Percentiles rank a stretch among this genome's conserved stretches.
phyloP scores from a whole-genome alignment of 2,797 vertebrate species.

The Euthynnus affinis region DNA sequence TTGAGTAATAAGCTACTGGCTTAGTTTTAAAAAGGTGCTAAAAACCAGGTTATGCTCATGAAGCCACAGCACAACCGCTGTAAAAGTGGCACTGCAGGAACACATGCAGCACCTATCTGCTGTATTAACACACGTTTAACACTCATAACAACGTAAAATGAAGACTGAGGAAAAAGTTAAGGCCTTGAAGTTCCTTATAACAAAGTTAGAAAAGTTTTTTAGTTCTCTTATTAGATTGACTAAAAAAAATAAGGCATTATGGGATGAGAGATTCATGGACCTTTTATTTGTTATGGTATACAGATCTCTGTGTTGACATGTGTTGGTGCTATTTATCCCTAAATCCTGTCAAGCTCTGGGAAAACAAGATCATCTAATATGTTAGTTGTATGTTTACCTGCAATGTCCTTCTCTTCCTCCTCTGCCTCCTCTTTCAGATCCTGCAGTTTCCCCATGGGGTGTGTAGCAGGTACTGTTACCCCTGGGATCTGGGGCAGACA shows the following conservation, averaged over 20 bases:
- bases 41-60: background rate
- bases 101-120: slow-evolving; percentile 41
- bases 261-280: background rate
- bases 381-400: slow-evolving; percentile 83
- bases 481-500: slow-evolving; percentile 94
- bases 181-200: background rate
- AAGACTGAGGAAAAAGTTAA: background rate
- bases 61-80: slow-evolving; percentile 20
- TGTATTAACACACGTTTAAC: slow-evolving; percentile 2
- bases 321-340: too few relatives aligned
- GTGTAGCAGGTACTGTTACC: slow-evolving; percentile 89
- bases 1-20: background rate
- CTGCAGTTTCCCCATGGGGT: slow-evolving; percentile 89
- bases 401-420: slow-evolving; percentile 90
- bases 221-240: background rate
- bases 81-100: slow-evolving; percentile 8
- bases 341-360: background rate
- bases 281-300: background rate
- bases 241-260: background rate
- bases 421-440: slow-evolving; percentile 92
- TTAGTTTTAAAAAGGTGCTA: slow-evolving; percentile 24
- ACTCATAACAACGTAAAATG: background rate
- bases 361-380: background rate
- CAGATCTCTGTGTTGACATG: background rate
- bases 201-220: background rate